Evolutionary conservation across 2,797 vertebrate species (phyloP), one percentile per base, ranked within the genome.

Genomic region (Sebastes diaconus): DNA sequence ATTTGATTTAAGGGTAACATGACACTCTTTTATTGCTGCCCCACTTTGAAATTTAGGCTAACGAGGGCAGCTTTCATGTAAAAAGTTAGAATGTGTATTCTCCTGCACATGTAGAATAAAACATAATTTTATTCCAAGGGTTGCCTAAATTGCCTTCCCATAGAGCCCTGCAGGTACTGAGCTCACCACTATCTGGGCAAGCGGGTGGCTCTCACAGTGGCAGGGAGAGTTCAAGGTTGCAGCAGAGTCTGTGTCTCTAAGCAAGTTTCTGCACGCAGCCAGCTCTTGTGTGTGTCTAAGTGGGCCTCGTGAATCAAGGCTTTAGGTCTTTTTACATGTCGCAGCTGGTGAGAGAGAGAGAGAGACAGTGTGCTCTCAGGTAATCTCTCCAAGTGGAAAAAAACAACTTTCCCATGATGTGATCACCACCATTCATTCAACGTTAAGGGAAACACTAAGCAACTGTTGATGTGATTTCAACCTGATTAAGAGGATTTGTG

Each of bases 191-290:
- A 69, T 79, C 81, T 84, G 81, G 30, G 32, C 32, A 59, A 75
- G 68, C 18, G 58, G 70, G 72, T 78, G 77, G 66, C 75, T 75
- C 79, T 85, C 70, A 85, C 82, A 79, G 87, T 89, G 77, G 85
- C 88, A 90, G 46, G 64, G 14, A 84, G 82, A 93, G 93, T 95
- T 95, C 90, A 93, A 93, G 92, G 93, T 87, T 95, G 92, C 84
- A 82, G 84, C 39, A 79, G 30, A 87, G 79, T 79, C 78, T 57
- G 10, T 61, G 61, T 87, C 83, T 90, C 81, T 55, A 75, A 73
- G 90, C 95, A 90, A 86, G 95, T 96, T 88, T 79, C 79, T 91
- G 89, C 93, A 92, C 73, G 94, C 81, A 78, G 72, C 73, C 79
- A 61, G 73, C 68, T 87, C 68, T 63, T 80, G 66, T 82, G 73